Percentiles rank a stretch among this genome's conserved stretches.
Conservation (phyloP, 1,140 invertebrate genomes). For the Drosophila seguyi region DNA sequence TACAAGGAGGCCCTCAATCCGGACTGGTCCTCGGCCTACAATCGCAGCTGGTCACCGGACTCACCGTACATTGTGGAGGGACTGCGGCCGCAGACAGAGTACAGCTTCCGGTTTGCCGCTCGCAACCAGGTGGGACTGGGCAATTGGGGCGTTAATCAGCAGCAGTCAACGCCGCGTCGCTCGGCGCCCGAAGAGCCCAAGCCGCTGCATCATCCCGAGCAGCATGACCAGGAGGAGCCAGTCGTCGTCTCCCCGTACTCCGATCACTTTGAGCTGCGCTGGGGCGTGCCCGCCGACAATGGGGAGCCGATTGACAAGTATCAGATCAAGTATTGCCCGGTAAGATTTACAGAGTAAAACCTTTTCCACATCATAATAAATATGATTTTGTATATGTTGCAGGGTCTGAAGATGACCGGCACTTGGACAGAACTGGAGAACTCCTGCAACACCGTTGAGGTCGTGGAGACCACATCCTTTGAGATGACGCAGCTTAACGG, state of each 20-base stretch:
- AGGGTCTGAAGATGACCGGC: constrained; percentile 87
- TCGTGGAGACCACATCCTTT: constrained; percentile 87
- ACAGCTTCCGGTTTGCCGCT: constrained; percentile 94
- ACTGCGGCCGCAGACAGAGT: constrained; percentile 91
- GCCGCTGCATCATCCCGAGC: constrained; percentile 75
- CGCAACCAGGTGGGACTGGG: constrained; percentile 93
- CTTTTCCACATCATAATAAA: no score
- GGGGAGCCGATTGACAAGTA: constrained; percentile 95
- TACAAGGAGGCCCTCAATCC: constrained; percentile 89
- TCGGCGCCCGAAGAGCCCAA: constrained; percentile 85
- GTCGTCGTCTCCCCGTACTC: constrained; percentile 87
- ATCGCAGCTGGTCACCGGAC: constrained; percentile 91
- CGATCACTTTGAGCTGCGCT: constrained; percentile 92
- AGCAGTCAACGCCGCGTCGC: constrained; percentile 87
- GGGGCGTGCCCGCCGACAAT: constrained; percentile 94
- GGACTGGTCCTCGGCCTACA: constrained; percentile 89
- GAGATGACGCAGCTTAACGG: constrained; percentile 89
- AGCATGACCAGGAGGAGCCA: constrained; percentile 81
- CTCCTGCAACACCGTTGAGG: constrained; percentile 87
- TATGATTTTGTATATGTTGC: no score
- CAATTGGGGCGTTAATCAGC: constrained; percentile 88
- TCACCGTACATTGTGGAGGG: constrained; percentile 92
- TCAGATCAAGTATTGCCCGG: constrained; percentile 92
- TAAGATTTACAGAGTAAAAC: constrained; percentile 87
- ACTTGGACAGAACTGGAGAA: constrained; percentile 88